phyloP scores from a whole-genome alignment of 92 coral and sea anemone genomes.

The Heliopora coerulea region DNA sequence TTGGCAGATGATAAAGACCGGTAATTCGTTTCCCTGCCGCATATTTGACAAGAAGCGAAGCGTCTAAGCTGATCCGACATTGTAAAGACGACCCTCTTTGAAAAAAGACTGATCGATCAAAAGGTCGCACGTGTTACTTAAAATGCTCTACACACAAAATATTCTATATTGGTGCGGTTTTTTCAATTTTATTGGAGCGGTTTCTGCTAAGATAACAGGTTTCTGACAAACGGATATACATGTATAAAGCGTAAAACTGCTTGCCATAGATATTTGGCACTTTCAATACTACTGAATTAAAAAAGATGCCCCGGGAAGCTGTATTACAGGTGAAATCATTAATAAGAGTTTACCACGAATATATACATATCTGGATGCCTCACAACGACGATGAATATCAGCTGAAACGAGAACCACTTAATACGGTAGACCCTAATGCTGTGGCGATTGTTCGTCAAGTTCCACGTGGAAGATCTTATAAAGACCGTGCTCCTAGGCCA shows the following conservation, averaged over 20 bases:
- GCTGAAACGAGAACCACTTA: constrained; percentile 44
- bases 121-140: too few species aligned
- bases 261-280: constrained; percentile 14
- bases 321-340: constrained; percentile 44
- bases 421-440: constrained; percentile 46
- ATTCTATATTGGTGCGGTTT: neutral
- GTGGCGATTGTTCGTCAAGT: constrained; percentile 49
- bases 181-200: constrained; percentile 25
- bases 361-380: constrained; percentile 48
- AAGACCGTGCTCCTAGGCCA: constrained; percentile 5
- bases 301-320: constrained; percentile 35
- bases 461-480: constrained; percentile 33
- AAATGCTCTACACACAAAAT: constrained; percentile 11
- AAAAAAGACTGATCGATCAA: constrained; percentile 8
- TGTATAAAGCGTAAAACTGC: too few species aligned
- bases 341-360: constrained; percentile 47
- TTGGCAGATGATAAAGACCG: constrained; percentile 7
- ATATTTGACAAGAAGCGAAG: too few species aligned
- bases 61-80: constrained; percentile 12
- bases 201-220: constrained; percentile 37
- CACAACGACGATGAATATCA: constrained; percentile 38
- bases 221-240: constrained; percentile 36
- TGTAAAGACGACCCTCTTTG: constrained; percentile 28
- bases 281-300: constrained; percentile 29
- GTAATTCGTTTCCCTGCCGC: too few species aligned